Evolutionary conservation across 2,888 invertebrate species (phyloP).

Genomic region (Lacanobia oleracea): DNA sequence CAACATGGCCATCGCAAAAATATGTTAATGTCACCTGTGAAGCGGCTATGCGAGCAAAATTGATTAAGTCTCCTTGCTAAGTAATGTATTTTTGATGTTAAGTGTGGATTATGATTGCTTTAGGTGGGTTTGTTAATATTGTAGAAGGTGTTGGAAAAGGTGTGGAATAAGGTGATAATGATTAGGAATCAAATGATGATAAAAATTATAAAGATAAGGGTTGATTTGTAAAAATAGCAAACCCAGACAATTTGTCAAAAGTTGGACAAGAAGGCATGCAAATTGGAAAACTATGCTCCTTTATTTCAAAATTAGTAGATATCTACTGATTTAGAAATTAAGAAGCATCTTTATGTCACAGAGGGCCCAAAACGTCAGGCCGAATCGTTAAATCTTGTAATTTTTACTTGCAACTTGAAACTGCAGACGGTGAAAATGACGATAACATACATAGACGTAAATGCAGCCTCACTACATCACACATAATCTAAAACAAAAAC

Average conservation of each 20-base stretch:
- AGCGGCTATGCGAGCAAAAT: conserved; percentile 73
- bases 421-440: neutral
- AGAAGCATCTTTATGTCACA: too few relatives aligned
- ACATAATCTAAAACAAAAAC: conserved; percentile 37
- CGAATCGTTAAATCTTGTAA: neutral
- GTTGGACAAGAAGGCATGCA: neutral
- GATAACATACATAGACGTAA: neutral
- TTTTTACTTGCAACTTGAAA: neutral
- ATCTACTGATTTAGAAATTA: neutral
- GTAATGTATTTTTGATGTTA: conserved; percentile 66
- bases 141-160: conserved; percentile 4
- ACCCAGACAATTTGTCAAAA: neutral
- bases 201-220: too few relatives aligned
- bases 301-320: too few relatives aligned
- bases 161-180: neutral
- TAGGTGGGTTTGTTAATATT: conserved; percentile 29
- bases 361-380: neutral
- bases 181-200: neutral
- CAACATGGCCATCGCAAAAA: conserved; percentile 83
- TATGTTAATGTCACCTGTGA: conserved; percentile 85
- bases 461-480: conserved; percentile 1
- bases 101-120: conserved; percentile 51
- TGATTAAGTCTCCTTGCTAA: conserved; percentile 70
- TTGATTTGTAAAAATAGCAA: neutral
- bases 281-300: too few relatives aligned